Percentiles rank a stretch among this genome's conserved stretches.
phyloP scores from a whole-genome alignment of 2,797 vertebrate species.

The Acrossocheilus fasciatus region DNA sequence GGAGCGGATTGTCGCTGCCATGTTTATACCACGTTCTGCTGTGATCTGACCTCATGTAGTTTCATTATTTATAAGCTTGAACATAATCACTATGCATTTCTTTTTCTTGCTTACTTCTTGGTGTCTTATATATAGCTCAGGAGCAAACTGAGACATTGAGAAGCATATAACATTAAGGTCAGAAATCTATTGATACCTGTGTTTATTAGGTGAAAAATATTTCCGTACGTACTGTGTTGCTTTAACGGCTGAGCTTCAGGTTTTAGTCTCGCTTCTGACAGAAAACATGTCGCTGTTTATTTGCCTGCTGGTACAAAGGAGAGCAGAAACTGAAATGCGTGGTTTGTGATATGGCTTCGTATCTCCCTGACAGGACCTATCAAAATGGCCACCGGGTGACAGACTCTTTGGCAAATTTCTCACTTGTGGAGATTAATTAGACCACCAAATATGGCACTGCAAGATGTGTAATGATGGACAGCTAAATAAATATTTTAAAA shows the following conservation, averaged over 20 bases:
- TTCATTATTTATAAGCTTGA: slow-evolving; percentile 37
- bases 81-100: not conserved
- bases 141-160: not conserved
- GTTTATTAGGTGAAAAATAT: slow-evolving; percentile 7
- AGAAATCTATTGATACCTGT: slow-evolving; percentile 3
- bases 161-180: slow-evolving; percentile 16
- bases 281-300: slow-evolving; percentile 55
- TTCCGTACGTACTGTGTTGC: not conserved
- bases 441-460: slow-evolving; percentile 30
- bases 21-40: slow-evolving; percentile 10
- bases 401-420: slow-evolving; percentile 33
- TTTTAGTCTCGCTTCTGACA: slow-evolving; percentile 28
- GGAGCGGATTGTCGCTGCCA: slow-evolving; percentile 12
- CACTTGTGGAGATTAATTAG: slow-evolving; percentile 45
- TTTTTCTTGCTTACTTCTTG: not conserved
- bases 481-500: slow-evolving; percentile 19
- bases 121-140: slow-evolving; percentile 17
- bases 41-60: slow-evolving; percentile 31
- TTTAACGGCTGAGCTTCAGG: not conserved
- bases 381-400: slow-evolving; percentile 54
- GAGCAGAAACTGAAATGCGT: slow-evolving; percentile 46
- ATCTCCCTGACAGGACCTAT: slow-evolving; percentile 57
- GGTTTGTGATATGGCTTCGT: slow-evolving; percentile 51
- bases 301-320: slow-evolving; percentile 52
- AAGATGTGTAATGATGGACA: not conserved